phyloP scores from a whole-genome alignment of 2,113 vertebrate genomes.

The Mormoops blainvillei region DNA sequence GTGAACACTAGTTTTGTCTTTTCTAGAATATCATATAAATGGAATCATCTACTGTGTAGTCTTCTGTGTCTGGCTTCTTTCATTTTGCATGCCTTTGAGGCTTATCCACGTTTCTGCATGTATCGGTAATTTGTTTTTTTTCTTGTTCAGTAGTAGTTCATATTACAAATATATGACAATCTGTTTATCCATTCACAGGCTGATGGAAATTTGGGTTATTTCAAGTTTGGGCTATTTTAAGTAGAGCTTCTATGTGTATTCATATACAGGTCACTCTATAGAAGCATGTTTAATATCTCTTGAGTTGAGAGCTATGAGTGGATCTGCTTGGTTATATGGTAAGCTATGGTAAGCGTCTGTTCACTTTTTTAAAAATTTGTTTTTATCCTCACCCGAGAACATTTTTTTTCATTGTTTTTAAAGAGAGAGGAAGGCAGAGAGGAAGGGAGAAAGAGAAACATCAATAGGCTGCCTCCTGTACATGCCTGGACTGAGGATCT shows the following conservation, averaged over 20 bases:
- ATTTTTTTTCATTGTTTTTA: too few species aligned
- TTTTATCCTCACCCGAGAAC: too few species aligned
- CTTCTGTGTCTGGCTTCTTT: not conserved
- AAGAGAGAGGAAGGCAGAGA: too few species aligned
- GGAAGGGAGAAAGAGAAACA: too few species aligned
- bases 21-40: too few species aligned
- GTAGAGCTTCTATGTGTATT: not conserved
- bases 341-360: not conserved
- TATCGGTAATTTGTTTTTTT: not conserved
- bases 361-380: not conserved
- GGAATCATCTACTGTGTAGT: not conserved
- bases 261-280: not conserved
- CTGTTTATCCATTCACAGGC: not conserved
- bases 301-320: not conserved
- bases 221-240: not conserved
- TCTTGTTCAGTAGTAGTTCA: not conserved
- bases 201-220: not conserved
- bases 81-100: not conserved
- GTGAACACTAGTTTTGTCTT: too few species aligned
- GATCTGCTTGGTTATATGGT: not conserved
- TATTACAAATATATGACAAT: not conserved
- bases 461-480: too few species aligned
- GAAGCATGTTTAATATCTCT: not conserved
- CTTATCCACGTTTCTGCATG: not conserved
- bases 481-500: too few species aligned